Evolutionary conservation across 2,888 invertebrate genomes (phyloP), one percentile per base, ranked within the genome.

Genomic region (Herminia tarsipennalis): DNA sequence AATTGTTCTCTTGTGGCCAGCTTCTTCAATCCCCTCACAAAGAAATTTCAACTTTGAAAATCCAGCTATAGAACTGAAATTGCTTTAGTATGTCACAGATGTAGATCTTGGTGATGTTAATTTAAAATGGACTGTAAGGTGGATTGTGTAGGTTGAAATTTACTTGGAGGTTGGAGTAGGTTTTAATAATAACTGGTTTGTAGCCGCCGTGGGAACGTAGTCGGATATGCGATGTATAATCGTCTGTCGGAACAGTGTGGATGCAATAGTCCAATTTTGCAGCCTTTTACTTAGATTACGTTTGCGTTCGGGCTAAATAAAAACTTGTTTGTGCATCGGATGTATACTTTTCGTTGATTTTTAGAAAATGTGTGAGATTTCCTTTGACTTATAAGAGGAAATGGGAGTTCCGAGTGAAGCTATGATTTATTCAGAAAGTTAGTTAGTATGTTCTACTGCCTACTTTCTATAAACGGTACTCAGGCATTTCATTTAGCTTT

Each of bases 241-340:
- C 86, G 88, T 78, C 86, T 79, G 86, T 86, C 86, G 86, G 88
- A 86, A 86, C 87, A 81, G 76, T 77, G 74, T 79, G 82, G 80
- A 86, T 86, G 90, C 89, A 88, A 89, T 90, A 90, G 89, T 90
- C 90, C 87, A 90, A 91, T 91, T 91, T 88, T 86, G 89, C 86
- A 86, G 87, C 82, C 88, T 90, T 88, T 91, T 90, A 89, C 90
- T 88, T 87, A 88, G 87, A 83, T 86, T 79, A 80, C 81, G 74
- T 78, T 82, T 77, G 79, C 70, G 75, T 76, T n/a, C 80, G 74
- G 70, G 71, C 75, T 78, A 70, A 82, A 83, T 74, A 73, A 55
- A 52, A 66, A 83, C 78, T 73, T 43, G 78, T 84, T 85, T 80
- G 67, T 66, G 72, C 76, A 76, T 78, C 67, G 59, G 53, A 73